Base-by-base conservation (phyloP, 2,888 invertebrate species). In the Sipunculus nudus region DNA sequence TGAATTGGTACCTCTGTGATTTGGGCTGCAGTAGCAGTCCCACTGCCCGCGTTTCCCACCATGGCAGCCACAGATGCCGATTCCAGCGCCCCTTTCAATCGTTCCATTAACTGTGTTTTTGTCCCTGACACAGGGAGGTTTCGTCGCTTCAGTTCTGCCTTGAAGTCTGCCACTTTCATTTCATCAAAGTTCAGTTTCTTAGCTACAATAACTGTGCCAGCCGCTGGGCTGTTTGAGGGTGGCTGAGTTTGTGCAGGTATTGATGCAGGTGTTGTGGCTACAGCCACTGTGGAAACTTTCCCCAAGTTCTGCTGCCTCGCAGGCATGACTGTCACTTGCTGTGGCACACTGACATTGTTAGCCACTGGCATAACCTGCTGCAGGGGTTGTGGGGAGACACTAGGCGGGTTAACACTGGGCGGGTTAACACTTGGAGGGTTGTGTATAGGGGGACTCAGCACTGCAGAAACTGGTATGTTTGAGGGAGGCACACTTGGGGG, bases 81-180 rank as follows among this genome's bases (percentile, higher is more conserved):
- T n/a, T n/a, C n/a, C n/a, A n/a, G n/a, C n/a, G n/a, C n/a, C n/a
- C n/a, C n/a, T 68, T 92, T 91, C 58, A 97, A 86, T 41, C 97
- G 88, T 81, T 97, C 96, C 59, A 98, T 92, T 41, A 98, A 86
- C 80, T 96, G 94, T 8, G 96, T 94, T 81, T 98, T 98, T 0
- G 96, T 91, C 25, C 97, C 97, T 13, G 96, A 96, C 0, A 98
- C 97, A 4, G 96, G 94, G 62, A 98, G 86, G 83, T 92, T 96
- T 49, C 97, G 89, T 59, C 93, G 91, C 84, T 96, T 97, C 74
- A 96, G 88, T 82, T 97, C 96, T 59, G 92, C 92, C 82, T 96
- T 95, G 71, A 97, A 87, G 80, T 97, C 96, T 64, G 93, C 94
- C 55, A 93, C 96, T 87, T 96, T 96, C 93, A 96, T 93, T 78